These are phyloP conservation scores for Drosophila novamexicana DNA, from an alignment of 1,140 invertebrate species.

Conservation along the genomic window DNA sequence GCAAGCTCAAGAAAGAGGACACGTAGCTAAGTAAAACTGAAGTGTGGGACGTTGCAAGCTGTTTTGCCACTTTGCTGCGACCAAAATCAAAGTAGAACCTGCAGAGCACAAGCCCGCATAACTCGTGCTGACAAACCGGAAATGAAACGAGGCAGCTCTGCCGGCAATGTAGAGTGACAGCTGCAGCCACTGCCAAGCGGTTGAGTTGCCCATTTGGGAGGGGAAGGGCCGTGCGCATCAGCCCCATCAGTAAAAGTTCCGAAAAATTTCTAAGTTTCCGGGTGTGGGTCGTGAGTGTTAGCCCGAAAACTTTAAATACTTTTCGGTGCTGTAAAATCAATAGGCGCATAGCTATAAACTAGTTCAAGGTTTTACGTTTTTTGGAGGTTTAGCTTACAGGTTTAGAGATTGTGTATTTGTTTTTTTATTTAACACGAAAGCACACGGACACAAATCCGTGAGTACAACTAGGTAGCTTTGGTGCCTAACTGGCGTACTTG, in stretches of 20 bases:
- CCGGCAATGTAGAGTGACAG: conserved; percentile 30
- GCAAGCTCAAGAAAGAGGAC: neutral
- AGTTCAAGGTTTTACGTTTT: conserved; percentile 25
- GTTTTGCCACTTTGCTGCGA: conserved; percentile 6
- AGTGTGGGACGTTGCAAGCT: conserved; percentile 21
- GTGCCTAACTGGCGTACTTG: too few species aligned
- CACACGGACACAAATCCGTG: too few species aligned
- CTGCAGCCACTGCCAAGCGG: conserved; percentile 22
- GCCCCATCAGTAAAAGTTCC: neutral
- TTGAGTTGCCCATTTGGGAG: conserved; percentile 3
- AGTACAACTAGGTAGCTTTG: too few species aligned
- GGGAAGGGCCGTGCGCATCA: neutral
- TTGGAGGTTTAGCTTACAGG: neutral
- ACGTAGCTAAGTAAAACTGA: conserved; percentile 36
- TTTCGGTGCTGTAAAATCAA: conserved; percentile 35
- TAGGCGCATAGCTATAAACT: conserved; percentile 19
- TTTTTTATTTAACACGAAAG: too few species aligned
- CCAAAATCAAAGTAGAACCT: conserved; percentile 12
- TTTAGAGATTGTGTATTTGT: too few species aligned
- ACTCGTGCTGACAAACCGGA: conserved; percentile 43
- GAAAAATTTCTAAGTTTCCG: neutral
- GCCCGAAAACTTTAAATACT: conserved; percentile 27
- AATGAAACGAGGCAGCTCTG: conserved; percentile 51
- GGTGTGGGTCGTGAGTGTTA: neutral
- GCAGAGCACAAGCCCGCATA: conserved; percentile 13